Evolutionary conservation across 2,888 invertebrate species (phyloP), one percentile per base, ranked within the genome.

Genomic region (Phorcus lineatus): DNA sequence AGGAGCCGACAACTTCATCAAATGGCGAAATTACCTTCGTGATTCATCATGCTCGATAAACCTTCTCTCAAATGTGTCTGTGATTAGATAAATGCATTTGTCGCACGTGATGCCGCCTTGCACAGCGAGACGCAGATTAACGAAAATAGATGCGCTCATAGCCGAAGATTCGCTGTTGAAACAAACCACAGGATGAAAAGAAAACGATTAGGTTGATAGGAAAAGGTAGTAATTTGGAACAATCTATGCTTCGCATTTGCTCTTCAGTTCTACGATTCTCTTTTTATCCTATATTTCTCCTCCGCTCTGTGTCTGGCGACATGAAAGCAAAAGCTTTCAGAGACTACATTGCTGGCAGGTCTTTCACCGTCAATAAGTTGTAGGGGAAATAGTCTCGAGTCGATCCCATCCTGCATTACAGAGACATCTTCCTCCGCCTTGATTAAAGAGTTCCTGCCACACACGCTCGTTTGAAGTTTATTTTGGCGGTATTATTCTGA

Each of bases 401-500:
- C 62, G 62, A 62, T 62, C 62, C 28, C 28, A 13, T 24, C 62
- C 62, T 24, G 62, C 28, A 62, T 62, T 62, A 62, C 28, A 16
- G 62, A 62, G 28, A 28, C 28, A 16, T 28, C 28, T 62, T 62
- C 62, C 62, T 62, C n/a, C 24, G 28, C 62, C 28, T 22, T 62
- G 62, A 62, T 62, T 62, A 62, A 62, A 62, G 62, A 62, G 62
- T 62, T 28, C 62, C 17, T 11, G 62, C 28, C 24, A 13, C 62
- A 62, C 62, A 24, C 19, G 62, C 62, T 62, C 28, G 62, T 62
- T 62, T 62, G 62, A 62, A 62, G 62, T 62, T 62, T 62, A 62
- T 62, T 62, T 62, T 62, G 62, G 62, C 62, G 24, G 62, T 62
- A 62, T 62, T 62, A 62, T 62, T 62, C 62, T 62, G 62, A 62